Conservation (phyloP, 2,888 invertebrate species). For the Hirtodrosophila histrioides region DNA sequence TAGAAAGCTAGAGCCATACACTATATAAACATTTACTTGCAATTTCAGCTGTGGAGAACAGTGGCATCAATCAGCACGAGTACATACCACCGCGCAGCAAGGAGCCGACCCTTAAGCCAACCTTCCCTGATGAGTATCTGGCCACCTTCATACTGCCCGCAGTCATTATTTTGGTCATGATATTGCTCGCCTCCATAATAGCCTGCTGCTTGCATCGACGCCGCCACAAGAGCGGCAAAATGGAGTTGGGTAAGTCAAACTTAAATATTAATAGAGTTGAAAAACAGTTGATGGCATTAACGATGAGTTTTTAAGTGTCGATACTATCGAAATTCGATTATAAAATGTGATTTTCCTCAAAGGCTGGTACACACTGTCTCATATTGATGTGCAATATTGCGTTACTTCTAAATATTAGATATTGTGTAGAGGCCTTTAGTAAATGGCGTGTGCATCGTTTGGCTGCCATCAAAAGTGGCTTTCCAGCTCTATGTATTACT, state of each 20-base stretch:
- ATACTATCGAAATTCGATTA: too few species aligned
- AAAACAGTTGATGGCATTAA: too few species aligned
- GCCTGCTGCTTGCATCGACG: slow-evolving; percentile 94
- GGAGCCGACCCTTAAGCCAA: slow-evolving; percentile 82
- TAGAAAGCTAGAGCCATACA: neutral
- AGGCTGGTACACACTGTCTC: too few species aligned
- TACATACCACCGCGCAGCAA: slow-evolving; percentile 80
- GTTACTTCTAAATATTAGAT: too few species aligned
- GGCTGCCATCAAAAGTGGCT: too few species aligned
- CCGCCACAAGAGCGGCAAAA: slow-evolving; percentile 92
- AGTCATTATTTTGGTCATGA: slow-evolving; percentile 93
- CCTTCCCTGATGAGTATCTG: slow-evolving; percentile 88
- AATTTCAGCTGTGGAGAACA: slow-evolving; percentile 62
- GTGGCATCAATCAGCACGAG: slow-evolving; percentile 79
- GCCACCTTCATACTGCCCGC: slow-evolving; percentile 95
- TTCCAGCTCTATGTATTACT: too few species aligned
- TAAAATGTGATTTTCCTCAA: too few species aligned
- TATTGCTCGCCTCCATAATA: slow-evolving; percentile 93
- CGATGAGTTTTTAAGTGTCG: too few species aligned
- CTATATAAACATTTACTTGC: neutral
- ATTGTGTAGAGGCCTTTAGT: too few species aligned
- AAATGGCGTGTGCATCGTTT: too few species aligned
- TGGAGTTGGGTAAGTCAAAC: slow-evolving; percentile 87
- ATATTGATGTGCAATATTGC: too few species aligned
- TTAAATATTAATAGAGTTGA: too few species aligned